phyloP scores from a whole-genome alignment of 2,888 invertebrate species.

The Oxystoma pomonae region DNA sequence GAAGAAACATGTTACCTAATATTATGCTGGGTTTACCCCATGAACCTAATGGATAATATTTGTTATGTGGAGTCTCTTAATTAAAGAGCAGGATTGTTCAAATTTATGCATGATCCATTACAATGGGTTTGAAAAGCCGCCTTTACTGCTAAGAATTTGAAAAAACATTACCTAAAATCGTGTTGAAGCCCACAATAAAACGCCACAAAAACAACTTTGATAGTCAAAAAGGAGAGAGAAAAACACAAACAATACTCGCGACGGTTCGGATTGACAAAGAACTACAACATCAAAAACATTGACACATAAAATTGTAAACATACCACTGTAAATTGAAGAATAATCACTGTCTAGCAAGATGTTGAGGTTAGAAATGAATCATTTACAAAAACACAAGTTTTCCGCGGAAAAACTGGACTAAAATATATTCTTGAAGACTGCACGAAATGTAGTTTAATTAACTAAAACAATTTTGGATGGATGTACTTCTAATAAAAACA shows the following conservation, averaged over 20 bases:
- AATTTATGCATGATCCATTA: too few relatives aligned
- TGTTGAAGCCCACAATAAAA: not conserved
- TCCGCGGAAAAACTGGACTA: not conserved
- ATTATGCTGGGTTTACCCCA: too few relatives aligned
- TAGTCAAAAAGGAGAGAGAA: not conserved
- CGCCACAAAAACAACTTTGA: not conserved
- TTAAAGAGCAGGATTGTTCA: too few relatives aligned
- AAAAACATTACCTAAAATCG: not conserved
- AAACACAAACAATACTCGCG: constrained; percentile 13
- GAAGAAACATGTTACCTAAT: too few relatives aligned
- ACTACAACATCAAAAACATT: constrained; percentile 27
- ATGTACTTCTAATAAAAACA: not conserved
- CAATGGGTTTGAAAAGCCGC: too few relatives aligned
- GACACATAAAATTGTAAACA: constrained; percentile 25
- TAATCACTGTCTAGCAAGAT: constrained; percentile 28
- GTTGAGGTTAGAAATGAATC: constrained; percentile 33
- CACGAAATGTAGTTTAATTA: not conserved
- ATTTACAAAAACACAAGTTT: not conserved
- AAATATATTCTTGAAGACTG: not conserved
- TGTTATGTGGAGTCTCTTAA: too few relatives aligned
- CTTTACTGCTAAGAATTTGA: too few relatives aligned
- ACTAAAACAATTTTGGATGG: not conserved
- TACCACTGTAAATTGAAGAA: constrained; percentile 26
- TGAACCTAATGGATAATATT: too few relatives aligned
- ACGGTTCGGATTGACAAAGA: constrained; percentile 23